Evolutionary conservation across 2,113 vertebrate genomes (phyloP), one percentile per base, ranked within the genome.

Genomic region (Numida meleagris): DNA sequence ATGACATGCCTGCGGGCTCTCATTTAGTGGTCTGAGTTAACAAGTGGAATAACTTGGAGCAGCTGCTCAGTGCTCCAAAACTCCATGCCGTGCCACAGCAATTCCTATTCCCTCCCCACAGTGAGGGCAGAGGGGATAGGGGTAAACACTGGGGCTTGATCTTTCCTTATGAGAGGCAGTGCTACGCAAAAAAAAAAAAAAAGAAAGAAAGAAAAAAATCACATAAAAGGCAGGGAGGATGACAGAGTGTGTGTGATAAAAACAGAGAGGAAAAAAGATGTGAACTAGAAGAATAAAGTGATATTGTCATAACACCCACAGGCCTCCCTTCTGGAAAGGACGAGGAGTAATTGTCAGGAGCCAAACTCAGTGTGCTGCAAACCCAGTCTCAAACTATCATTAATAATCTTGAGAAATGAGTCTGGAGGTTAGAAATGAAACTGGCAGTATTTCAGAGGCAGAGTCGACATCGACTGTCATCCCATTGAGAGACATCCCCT

Each of bases 381-480:
- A 87, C 76, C 77, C 58, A 91, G 71, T 95, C 93, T 93, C 86
- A 92, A 94, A 85, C 50, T 53, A 59, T 80, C 92, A 88, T 93
- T 87, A 96, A 90, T 95, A 97, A 92, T 94, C 88, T 96, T 89
- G 84, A 96, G 84, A 94, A 92, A 95, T 94, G 11, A 93, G 76
- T 79, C 88, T 93, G 73, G 86, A 93, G 83, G 68, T 40, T 45
- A 87, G 90, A 85, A 93, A 59, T 40, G 76, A 91, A 87, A 59
- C 86, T 95, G 94, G 86, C 57, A 16, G 50, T 67, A 68, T 93
- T 92, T 97, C 94, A 96, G 93, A 93, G 85, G 70, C 86, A 92
- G 81, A 96, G 85, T 70, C 4, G 16, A 93, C 19, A 19, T 62
- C 20, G 43, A 89, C 96, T 81, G 90, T 79, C 93, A 92, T 79